These are phyloP conservation scores for Melanocharis versteri DNA, from an alignment of 2,113 vertebrate species.

Conservation along the genomic window DNA sequence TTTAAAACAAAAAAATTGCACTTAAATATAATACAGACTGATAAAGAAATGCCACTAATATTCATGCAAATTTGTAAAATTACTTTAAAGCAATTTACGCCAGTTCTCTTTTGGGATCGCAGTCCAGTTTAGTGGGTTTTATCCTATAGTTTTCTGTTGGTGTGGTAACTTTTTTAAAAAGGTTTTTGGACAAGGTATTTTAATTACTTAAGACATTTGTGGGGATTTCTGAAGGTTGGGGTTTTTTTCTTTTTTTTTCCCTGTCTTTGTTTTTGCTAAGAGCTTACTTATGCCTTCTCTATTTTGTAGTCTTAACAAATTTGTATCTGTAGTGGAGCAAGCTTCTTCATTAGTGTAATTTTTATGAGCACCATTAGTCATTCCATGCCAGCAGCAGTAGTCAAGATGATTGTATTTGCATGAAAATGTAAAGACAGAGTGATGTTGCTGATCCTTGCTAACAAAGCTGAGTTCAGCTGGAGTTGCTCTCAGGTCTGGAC, in stretches of 20 bases:
- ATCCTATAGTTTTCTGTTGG: background rate
- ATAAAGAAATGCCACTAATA: background rate
- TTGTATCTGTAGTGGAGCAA: background rate
- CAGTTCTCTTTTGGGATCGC: background rate
- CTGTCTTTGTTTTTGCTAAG: background rate
- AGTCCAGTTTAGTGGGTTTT: background rate
- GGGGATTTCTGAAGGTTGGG: background rate
- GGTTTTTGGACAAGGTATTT: background rate
- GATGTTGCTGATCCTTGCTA: background rate
- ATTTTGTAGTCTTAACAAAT: background rate
- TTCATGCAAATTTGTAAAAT: background rate
- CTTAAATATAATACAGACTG: background rate
- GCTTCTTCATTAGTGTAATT: background rate
- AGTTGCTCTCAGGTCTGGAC: background rate
- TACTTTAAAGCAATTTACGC: background rate
- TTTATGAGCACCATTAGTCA: background rate
- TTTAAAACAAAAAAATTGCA: background rate
- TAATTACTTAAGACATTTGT: background rate
- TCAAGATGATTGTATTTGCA: background rate
- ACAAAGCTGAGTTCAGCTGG: background rate
- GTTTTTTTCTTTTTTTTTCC: accelerated
- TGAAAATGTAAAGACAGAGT: background rate
- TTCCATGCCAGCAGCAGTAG: background rate
- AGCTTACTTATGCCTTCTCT: background rate
- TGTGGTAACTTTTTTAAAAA: background rate